phyloP scores from a whole-genome alignment of 1,140 invertebrate species.

The fruit fly (Drosophila melanogaster) region DNA sequence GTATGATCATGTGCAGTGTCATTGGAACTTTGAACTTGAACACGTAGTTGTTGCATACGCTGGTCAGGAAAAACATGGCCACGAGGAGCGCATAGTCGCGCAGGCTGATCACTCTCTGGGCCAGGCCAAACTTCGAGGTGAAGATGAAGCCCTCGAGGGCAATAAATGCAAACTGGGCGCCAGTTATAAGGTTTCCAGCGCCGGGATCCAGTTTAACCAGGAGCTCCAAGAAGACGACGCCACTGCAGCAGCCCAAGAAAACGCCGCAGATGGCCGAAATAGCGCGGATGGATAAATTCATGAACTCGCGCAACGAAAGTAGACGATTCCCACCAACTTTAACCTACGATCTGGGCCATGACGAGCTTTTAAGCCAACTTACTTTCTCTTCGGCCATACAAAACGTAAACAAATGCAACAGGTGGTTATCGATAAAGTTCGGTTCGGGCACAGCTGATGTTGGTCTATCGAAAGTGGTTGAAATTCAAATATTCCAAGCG shows the following conservation, averaged over 20 bases:
- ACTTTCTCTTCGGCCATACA: constrained; percentile 42
- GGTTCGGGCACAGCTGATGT: constrained; percentile 11
- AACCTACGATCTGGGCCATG: constrained; percentile 10
- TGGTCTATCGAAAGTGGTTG: neutral
- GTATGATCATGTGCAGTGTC: constrained; percentile 99
- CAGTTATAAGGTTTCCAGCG: constrained; percentile 96
- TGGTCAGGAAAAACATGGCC: constrained; percentile 95
- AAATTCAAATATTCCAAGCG: constrained; percentile 1
- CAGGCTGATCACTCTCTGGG: constrained; percentile 88
- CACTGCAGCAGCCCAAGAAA: constrained; percentile 95
- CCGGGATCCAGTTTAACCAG: constrained; percentile 95
- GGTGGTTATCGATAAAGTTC: constrained; percentile 34
- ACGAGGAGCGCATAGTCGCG: constrained; percentile 95
- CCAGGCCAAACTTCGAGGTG: constrained; percentile 92
- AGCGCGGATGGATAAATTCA: constrained; percentile 39
- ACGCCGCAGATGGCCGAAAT: constrained; percentile 85
- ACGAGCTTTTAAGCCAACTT: constrained; percentile 39
- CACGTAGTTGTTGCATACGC: constrained; percentile 98
- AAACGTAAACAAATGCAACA: constrained; percentile 62
- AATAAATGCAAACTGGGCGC: constrained; percentile 96
- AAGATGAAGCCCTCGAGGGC: constrained; percentile 95
- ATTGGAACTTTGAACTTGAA: constrained; percentile 98
- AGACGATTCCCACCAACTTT: constrained; percentile 9
- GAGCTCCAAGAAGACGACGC: constrained; percentile 95
- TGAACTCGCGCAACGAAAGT: neutral